Evolutionary conservation across 2,888 invertebrate genomes (phyloP), one percentile per base, ranked within the genome.

Genomic region (Drosophila picticornis): DNA sequence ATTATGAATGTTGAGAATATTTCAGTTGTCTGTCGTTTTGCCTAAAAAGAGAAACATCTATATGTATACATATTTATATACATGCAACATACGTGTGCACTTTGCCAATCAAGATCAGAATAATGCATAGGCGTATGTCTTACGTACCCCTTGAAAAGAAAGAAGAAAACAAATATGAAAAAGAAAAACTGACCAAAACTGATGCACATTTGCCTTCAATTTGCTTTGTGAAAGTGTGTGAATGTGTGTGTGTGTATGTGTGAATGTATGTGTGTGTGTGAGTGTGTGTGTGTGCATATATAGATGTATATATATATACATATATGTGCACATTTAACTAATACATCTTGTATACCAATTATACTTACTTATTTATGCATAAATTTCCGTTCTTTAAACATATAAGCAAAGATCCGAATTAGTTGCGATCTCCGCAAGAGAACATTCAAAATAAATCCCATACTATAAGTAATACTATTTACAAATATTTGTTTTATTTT

Each of bases 1-100:
- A 78, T 70, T 66, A 75, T 62, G 32, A 82, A 79, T 82, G 80
- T 85, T 75, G 68, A 82, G 64, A 63, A 84, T 75, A 66, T 75
- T 72, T 84, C 48, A 65, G 73, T 81, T 78, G 58, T 62, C 81
- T 77, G 50, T 70, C 51, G 50, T 79, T 73, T 79, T 63, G 68
- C 57, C 59, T 53, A 55, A 66, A 55, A 66, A 55, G 27, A 58
- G 25, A 71, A 71, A 71, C 50, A 58, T 25, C 34, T 57, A 62
- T 36, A 50, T 58, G 62, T 31, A 60, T n/a, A 67, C 19, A 55
- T 16, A 72, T 19, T 32, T 46, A 66, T 22, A 60, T 56, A 57
- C 11, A 60, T 16, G 34, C 11, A 31, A 52, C 16, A 40, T 43
- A 75, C 52, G 40, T 40, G 71, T 55, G 38, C 53, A 50, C 25